Conservation (phyloP, 2,888 invertebrate species). For the Aproaerema taeniolella region DNA sequence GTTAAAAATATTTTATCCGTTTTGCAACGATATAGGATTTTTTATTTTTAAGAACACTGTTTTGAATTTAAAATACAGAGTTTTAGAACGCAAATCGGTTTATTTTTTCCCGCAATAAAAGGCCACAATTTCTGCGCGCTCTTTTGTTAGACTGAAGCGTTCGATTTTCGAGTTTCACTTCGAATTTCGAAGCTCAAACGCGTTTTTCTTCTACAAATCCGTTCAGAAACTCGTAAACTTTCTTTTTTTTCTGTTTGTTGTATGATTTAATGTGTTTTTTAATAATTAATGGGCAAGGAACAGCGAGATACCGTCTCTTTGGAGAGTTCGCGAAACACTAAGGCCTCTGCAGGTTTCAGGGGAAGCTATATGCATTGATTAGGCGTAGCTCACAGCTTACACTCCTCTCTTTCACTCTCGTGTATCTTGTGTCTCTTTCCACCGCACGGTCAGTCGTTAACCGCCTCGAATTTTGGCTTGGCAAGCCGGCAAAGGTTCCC, state of each 20-base stretch:
- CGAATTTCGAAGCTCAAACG: constrained; percentile 19
- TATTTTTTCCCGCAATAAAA: constrained; percentile 31
- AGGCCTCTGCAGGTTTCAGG: constrained; percentile 53
- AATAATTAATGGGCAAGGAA: no score
- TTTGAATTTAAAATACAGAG: no score
- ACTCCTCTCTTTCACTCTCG: constrained; percentile 38
- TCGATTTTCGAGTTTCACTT: constrained; percentile 24
- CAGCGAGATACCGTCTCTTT: constrained; percentile 38
- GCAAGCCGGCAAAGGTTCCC: constrained; percentile 47
- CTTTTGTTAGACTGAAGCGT: constrained; percentile 37
- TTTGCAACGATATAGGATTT: no score
- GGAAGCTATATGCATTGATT: constrained; percentile 71
- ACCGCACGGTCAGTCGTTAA: constrained; percentile 42
- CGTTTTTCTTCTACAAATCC: no score
- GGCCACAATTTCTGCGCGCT: constrained; percentile 40
- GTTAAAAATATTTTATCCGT: no score
- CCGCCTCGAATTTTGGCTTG: constrained; percentile 67
- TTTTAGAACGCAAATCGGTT: constrained; percentile 18
- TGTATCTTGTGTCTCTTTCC: constrained; percentile 33
- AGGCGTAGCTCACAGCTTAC: constrained; percentile 55
- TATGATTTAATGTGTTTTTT: background rate
- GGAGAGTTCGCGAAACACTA: constrained; percentile 52
- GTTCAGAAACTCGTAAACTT: no score
- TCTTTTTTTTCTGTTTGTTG: constrained; percentile 16
- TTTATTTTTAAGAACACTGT: no score